Evolutionary conservation across 1,140 invertebrate species (phyloP), one percentile per base, ranked within the genome.

Genomic region (Nebria ingens): DNA sequence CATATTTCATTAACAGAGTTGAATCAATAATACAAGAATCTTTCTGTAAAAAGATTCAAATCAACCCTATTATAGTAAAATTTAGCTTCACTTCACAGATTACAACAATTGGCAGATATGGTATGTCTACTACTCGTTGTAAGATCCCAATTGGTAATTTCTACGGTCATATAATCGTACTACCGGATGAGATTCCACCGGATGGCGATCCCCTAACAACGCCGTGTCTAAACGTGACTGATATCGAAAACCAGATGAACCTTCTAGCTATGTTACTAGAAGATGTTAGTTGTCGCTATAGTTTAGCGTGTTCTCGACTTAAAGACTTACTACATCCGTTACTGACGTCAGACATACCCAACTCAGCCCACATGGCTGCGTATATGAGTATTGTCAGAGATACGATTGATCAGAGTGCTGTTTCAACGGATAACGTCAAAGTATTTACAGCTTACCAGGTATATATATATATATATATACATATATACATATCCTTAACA

Each of bases 71-170:
- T n/a, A n/a, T n/a, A n/a, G n/a, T n/a, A n/a, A n/a, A n/a, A n/a
- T n/a, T n/a, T n/a, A n/a, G n/a, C n/a, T n/a, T n/a, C n/a, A n/a
- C n/a, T n/a, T n/a, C n/a, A n/a, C 62, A 85, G 84, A 86, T 91
- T 57, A 91, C 87, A 25, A 87, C 87, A 1, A 90, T 93, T 59
- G 91, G 91, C 20, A 79, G 89, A 6, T 92, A 93, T 66, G 91
- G 91, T 54, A 92, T 91, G 87, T 86, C 87, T 34, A 85, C 89
- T 0, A 89, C 88, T 20, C 83, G 88, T 61, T 93, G 90, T 64
- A 85, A 88, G 70, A 93, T 95, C 52, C 91, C 91, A 1, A 73
- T 94, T 19, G 93, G 91, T n/a, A 85, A 85, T 66, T 95, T 94
- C 71, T 95, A 90, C 66, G 93, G 93, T 1, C 91, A 94, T 67